Evolutionary conservation across 1,140 invertebrate genomes (phyloP), one percentile per base, ranked within the genome.

Genomic region (Dryas iulia): DNA sequence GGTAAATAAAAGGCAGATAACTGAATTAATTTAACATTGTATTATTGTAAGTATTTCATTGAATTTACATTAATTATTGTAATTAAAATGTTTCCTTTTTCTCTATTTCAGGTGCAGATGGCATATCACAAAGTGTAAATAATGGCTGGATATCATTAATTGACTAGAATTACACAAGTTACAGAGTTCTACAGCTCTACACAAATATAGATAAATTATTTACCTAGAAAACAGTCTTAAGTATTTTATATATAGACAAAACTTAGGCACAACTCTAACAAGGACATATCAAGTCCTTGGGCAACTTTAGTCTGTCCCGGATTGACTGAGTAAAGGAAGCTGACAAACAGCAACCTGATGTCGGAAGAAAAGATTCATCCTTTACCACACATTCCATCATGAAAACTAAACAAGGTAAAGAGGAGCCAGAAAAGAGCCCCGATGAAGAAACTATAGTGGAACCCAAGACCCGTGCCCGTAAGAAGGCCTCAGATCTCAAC

Each of bases 321-420:
- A 57, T 54, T 52, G 63, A 47, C 66, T 69, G 23, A 69, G 12
- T 30, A 33, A 60, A 26, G 52, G 76, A 71, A 72, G 76, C 78
- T 82, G 78, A 87, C 31, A 60, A 66, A 58, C 74, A 82, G 78
- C 69, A 81, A 86, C 87, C 89, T 90, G 78, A 91, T 91, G 89
- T 90, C 89, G 84, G 79, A 84, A 75, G 73, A 81, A 88, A 83
- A 82, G 87, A 81, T 69, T 66, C 70, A 68, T 76, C 81, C 82
- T 77, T 83, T 78, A 83, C 83, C 78, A 79, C 73, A 89, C 82
- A 91, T 89, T 89, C 88, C 89, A 91, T 80, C 82, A 91, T 91
- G 89, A 91, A 91, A 89, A 90, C 89, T 79, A 91, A 91, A 76
- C 89, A 91, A 74, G 65, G 69, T 69, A 91, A 91, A 78, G 87